Conservation (phyloP, 2,888 invertebrate species). For the Epistrophella euchroma region DNA sequence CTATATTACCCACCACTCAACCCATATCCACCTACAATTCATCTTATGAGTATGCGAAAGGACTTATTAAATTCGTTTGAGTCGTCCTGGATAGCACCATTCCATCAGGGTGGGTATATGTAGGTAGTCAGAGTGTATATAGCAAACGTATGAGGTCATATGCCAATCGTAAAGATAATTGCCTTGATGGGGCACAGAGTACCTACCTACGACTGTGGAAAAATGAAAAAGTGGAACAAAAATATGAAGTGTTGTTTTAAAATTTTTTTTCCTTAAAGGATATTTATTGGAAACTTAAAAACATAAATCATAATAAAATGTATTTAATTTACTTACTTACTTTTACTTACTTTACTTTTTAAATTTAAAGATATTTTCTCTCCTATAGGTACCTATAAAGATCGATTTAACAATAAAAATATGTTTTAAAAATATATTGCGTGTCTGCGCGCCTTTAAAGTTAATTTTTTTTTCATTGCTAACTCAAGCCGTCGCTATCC, state of each 20-base stretch:
- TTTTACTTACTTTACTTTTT: no score
- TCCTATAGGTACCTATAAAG: no score
- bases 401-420: no score
- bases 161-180: slow-evolving; percentile 75
- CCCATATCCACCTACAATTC: slow-evolving; percentile 29
- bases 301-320: no score
- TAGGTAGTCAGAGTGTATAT: neutral
- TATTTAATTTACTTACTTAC: no score
- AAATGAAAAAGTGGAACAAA: slow-evolving; percentile 54
- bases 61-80: slow-evolving; percentile 75
- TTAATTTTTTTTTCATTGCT: no score
- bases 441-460: no score
- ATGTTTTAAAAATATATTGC: no score
- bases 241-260: slow-evolving; percentile 35
- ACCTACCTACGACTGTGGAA: slow-evolving; percentile 17
- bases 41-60: slow-evolving; percentile 71
- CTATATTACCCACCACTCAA: neutral
- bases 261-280: slow-evolving; percentile 17
- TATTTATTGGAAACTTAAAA: neutral
- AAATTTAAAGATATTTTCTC: no score
- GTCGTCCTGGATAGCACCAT: slow-evolving; percentile 44
- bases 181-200: slow-evolving; percentile 54
- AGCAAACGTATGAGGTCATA: slow-evolving; percentile 72
- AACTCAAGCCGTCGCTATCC: no score
- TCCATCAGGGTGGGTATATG: neutral